Percentiles rank a stretch among this genome's conserved stretches.
Conservation (phyloP, 2,113 vertebrate species). For the Ameiurus melas region DNA sequence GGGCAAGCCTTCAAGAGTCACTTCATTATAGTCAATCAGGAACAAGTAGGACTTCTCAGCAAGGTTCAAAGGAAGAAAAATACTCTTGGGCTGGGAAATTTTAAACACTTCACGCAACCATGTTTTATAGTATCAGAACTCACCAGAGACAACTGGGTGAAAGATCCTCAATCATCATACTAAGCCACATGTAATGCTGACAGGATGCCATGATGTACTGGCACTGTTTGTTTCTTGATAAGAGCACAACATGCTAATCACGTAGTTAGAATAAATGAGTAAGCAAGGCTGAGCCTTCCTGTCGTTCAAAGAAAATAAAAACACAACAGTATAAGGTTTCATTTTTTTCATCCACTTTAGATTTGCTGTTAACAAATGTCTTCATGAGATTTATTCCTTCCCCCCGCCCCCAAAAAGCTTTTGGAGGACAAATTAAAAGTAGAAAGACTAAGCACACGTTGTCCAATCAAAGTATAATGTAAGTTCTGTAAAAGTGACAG, state of each 20-base stretch:
- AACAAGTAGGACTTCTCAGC: constrained; percentile 14
- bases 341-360: not conserved
- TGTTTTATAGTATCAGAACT: not conserved
- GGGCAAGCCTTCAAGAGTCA: constrained; percentile 18
- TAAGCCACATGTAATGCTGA: not conserved
- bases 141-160: not conserved
- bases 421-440: too few relatives aligned
- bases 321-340: not conserved
- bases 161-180: not conserved
- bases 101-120: not conserved
- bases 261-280: not conserved
- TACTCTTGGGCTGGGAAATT: not conserved
- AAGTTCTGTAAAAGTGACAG: too few relatives aligned
- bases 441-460: too few relatives aligned
- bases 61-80: not conserved
- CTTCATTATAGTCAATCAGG: constrained; percentile 26
- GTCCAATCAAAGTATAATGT: too few relatives aligned
- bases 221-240: not conserved
- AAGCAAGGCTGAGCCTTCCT: not conserved
- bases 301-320: not conserved
- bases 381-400: too few relatives aligned
- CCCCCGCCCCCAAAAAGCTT: too few relatives aligned
- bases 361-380: not conserved
- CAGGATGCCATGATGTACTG: not conserved
- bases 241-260: not conserved